phyloP scores from a whole-genome alignment of 35 echinoderm and acorn worm genomes.

The Anneissia japonica region DNA sequence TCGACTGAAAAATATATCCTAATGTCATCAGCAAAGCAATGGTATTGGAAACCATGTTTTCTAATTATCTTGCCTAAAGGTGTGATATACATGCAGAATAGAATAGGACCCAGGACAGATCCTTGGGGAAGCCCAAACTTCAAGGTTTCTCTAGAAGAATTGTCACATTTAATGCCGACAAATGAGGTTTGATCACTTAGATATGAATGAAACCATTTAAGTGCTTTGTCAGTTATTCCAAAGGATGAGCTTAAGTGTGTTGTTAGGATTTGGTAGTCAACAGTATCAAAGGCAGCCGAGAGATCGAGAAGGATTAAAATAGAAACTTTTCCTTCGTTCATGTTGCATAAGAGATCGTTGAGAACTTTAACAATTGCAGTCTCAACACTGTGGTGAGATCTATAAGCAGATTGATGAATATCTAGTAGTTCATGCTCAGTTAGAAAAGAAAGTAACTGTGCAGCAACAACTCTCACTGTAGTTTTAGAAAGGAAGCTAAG shows the following conservation, averaged over 20 bases:
- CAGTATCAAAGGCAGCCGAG: conserved; percentile 32
- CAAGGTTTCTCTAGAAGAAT: too few relatives aligned
- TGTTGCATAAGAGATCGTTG: conserved; percentile 21
- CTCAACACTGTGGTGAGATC: conserved; percentile 23
- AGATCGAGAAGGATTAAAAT: conserved; percentile 22
- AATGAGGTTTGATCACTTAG: conserved; percentile 7
- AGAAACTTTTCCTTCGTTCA: conserved; percentile 32
- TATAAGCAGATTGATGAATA: conserved; percentile 34
- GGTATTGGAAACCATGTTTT: too few relatives aligned
- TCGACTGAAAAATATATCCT: too few relatives aligned
- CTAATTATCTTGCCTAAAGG: neutral
- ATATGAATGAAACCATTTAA: conserved; percentile 41
- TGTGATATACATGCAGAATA: neutral
- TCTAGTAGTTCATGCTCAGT: neutral
- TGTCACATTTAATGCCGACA: neutral
- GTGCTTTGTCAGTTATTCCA: conserved; percentile 17
- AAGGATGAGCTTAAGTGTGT: conserved; percentile 8
- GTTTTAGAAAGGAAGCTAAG: conserved; percentile 40
- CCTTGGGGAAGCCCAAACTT: conserved; percentile 23
- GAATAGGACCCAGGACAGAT: conserved; percentile 2
- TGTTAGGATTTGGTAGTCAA: conserved; percentile 1
- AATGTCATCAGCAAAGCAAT: too few relatives aligned
- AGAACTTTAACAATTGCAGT: conserved; percentile 13
- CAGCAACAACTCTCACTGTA: neutral
- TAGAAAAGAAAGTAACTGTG: conserved; percentile 1